Conservation (phyloP, 2,888 invertebrate genomes). For the Biston betularia region DNA sequence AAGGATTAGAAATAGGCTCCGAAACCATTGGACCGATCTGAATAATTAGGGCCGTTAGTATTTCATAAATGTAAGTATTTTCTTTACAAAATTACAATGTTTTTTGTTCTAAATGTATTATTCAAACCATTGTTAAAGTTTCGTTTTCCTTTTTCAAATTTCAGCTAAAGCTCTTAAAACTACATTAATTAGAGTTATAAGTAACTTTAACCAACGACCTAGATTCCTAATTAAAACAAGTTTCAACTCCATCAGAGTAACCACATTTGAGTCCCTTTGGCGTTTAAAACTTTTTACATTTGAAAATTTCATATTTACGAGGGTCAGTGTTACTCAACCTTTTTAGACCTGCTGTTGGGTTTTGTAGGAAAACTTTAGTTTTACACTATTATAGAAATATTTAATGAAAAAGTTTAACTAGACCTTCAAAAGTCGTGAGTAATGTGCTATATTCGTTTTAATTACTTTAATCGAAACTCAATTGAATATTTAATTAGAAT, state of each 20-base stretch:
- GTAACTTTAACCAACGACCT: neutral
- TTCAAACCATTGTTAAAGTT: too few species aligned
- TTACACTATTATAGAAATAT: constrained; percentile 7
- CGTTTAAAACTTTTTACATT: constrained; percentile 35
- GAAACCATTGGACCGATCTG: too few species aligned
- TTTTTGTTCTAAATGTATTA: too few species aligned
- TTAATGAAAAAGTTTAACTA: constrained; percentile 7
- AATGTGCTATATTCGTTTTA: neutral
- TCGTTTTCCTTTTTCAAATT: too few species aligned
- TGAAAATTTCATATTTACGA: constrained; percentile 41
- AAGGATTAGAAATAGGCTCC: too few species aligned
- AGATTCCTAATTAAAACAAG: constrained; percentile 19
- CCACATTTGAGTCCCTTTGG: constrained; percentile 25
- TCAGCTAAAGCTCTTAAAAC: too few species aligned
- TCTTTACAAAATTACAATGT: too few species aligned
- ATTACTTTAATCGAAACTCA: neutral
- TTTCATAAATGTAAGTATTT: too few species aligned
- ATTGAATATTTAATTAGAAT: neutral
- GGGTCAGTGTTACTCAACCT: constrained; percentile 23
- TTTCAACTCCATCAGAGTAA: constrained; percentile 27
- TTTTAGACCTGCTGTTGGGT: neutral
- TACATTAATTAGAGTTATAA: too few species aligned
- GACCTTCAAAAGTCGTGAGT: neutral
- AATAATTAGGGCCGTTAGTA: too few species aligned
- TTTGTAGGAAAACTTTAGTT: constrained; percentile 4